Evolutionary conservation across 2,888 invertebrate species (phyloP).

Genomic region (Notocelia uddmanniana): DNA sequence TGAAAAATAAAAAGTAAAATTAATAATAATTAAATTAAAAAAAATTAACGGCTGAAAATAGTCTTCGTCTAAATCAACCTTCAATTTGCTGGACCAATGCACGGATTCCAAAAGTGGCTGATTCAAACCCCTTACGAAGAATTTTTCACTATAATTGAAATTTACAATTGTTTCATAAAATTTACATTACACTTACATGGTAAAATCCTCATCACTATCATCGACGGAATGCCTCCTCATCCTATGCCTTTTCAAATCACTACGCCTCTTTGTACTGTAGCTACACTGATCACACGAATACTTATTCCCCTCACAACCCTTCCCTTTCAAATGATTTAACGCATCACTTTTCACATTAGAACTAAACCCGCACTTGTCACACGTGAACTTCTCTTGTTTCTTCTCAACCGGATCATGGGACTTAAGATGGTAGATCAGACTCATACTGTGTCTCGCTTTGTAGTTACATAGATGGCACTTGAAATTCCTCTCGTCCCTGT

Average conservation of each 20-base stretch:
- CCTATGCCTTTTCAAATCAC: conserved; percentile 61
- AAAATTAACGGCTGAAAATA: no score
- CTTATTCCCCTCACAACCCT: conserved; percentile 35
- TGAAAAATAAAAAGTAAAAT: no score
- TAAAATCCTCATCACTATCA: conserved; percentile 48
- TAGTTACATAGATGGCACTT: conserved; percentile 70
- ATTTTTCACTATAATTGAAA: no score
- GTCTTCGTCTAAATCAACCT: no score
- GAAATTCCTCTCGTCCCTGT: conserved; percentile 62
- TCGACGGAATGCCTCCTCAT: conserved; percentile 51
- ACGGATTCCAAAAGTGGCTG: no score
- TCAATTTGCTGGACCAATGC: no score
- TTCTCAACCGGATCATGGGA: conserved; percentile 53
- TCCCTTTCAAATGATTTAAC: conserved; percentile 48
- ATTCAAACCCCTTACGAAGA: no score
- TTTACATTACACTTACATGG: not conserved
- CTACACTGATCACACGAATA: conserved; percentile 57
- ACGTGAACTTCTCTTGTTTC: conserved; percentile 46
- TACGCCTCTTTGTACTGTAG: conserved; percentile 57
- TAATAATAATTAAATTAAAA: no score
- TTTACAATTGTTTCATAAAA: no score
- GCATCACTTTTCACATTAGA: conserved; percentile 45
- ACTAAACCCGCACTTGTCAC: conserved; percentile 51
- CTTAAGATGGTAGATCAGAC: conserved; percentile 69
- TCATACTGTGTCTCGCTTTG: conserved; percentile 70